Evolutionary conservation across 2,113 vertebrate species (phyloP).

Genomic region (Numenius arquata): DNA sequence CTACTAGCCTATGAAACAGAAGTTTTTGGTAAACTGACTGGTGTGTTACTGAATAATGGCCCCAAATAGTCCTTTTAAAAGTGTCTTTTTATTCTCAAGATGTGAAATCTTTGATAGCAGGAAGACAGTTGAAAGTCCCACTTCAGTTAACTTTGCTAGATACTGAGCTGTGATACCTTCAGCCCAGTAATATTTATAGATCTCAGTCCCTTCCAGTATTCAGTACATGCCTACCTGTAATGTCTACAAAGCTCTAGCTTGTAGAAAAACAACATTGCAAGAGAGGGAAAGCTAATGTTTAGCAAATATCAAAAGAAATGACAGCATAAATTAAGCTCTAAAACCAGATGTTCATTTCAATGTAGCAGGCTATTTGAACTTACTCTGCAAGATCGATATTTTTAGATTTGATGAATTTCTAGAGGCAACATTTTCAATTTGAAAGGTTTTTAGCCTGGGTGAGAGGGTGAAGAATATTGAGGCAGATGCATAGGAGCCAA

Average conservation of each 20-base stretch:
- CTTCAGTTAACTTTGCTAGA: neutral
- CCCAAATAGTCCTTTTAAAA: neutral
- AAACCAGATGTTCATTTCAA: neutral
- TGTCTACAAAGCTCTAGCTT: neutral
- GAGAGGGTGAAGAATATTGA: neutral
- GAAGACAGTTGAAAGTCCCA: neutral
- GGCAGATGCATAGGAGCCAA: neutral
- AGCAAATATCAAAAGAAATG: neutral
- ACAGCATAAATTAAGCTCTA: neutral
- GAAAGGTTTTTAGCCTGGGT: neutral
- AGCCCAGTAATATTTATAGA: neutral
- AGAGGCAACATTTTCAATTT: conserved; percentile 10
- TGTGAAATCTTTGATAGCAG: neutral
- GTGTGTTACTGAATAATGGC: neutral
- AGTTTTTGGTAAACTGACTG: neutral
- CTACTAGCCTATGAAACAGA: neutral
- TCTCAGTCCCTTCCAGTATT: neutral
- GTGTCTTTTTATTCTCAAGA: neutral
- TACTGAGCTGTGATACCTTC: neutral
- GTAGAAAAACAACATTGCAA: neutral
- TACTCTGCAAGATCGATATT: neutral
- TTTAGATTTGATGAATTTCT: conserved; percentile 27
- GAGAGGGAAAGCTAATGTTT: neutral
- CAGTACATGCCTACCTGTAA: neutral
- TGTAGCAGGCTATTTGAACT: neutral